phyloP scores from a whole-genome alignment of 2,113 vertebrate species.

The Indicator indicator region DNA sequence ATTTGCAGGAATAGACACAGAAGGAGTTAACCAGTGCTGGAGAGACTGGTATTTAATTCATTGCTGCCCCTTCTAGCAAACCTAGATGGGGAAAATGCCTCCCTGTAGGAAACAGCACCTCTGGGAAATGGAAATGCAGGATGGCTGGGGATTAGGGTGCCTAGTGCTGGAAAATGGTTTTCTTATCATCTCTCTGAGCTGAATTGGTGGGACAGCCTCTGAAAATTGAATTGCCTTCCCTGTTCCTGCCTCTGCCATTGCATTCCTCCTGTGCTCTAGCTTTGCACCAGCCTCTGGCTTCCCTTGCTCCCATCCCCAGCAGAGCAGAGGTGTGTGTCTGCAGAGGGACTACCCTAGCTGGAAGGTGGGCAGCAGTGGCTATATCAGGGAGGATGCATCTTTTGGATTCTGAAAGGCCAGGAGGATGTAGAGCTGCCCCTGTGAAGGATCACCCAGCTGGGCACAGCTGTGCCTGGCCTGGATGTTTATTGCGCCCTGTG shows the following conservation, averaged over 20 bases:
- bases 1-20: background rate
- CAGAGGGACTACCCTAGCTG: background rate
- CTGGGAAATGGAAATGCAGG: slow-evolving; percentile 50
- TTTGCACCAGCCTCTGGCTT: background rate
- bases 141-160: slow-evolving; percentile 68
- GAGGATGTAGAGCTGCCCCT: background rate
- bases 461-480: background rate
- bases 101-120: slow-evolving; percentile 27
- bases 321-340: background rate
- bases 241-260: slow-evolving; percentile 5
- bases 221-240: slow-evolving; percentile 69
- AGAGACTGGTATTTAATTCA: slow-evolving; percentile 57
- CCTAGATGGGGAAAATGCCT: slow-evolving; percentile 48
- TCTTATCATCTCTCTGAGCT: slow-evolving; percentile 68
- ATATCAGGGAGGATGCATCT: background rate
- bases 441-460: background rate
- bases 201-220: slow-evolving; percentile 65
- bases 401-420: background rate
- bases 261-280: background rate
- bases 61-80: slow-evolving; percentile 39
- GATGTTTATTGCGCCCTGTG: background rate
- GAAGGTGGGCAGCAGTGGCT: background rate
- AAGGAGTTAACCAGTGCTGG: slow-evolving; percentile 45
- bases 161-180: slow-evolving; percentile 71
- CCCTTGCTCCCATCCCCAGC: background rate